Conservation (phyloP, 2,113 vertebrate genomes). For the Xenopus tropicalis region UCB_Xtro_10.0 CM004449.2:68520501-68521000, state of each 20-base stretch:
- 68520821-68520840: neutral
- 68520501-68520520: conserved; percentile 11
- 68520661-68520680: neutral
- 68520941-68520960: neutral
- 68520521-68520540: neutral
- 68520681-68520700: neutral
- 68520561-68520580: neutral
- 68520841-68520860: neutral
- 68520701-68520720: neutral
- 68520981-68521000: too few species aligned
- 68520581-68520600: conserved; percentile 10
- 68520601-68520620: neutral
- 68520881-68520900: conserved; percentile 3
- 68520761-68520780: neutral
- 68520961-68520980: neutral
- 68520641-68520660: neutral
- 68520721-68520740: neutral
- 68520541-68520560: too few species aligned
- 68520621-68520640: neutral
- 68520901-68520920: neutral
- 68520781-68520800: neutral
- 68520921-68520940: neutral
- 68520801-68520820: neutral
- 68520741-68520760: neutral
- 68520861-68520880: conserved; percentile 1